These are phyloP conservation scores for Mythimna ferrago DNA, from an alignment of 2,888 invertebrate genomes.

Conservation along the genomic window DNA sequence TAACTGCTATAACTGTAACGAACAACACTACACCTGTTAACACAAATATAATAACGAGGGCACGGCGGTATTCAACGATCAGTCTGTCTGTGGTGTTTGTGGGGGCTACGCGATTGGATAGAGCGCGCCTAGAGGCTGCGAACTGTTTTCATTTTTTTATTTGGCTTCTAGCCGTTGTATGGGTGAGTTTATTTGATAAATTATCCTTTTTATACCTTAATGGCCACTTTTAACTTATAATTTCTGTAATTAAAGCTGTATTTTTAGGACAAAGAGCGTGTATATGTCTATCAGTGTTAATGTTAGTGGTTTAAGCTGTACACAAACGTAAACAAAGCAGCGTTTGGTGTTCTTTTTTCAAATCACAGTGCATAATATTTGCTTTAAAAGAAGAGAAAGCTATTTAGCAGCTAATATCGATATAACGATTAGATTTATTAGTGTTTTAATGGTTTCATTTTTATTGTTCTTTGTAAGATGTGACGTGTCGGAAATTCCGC, in stretches of 20 bases:
- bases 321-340: conserved; percentile 63
- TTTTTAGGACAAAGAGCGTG: conserved; percentile 56
- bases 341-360: conserved; percentile 46
- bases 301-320: conserved; percentile 42
- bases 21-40: conserved; percentile 67
- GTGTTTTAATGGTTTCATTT: conserved; percentile 2
- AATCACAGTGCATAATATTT: conserved; percentile 13
- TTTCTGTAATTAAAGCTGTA: conserved; percentile 5
- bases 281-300: conserved; percentile 54
- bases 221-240: conserved; percentile 26
- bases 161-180: conserved; percentile 91
- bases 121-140: conserved; percentile 84
- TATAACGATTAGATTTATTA: not conserved
- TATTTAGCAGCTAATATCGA: not conserved
- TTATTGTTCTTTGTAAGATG: not conserved
- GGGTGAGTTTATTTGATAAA: conserved; percentile 82
- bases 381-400: not conserved
- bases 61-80: conserved; percentile 79
- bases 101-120: conserved; percentile 79
- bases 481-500: conserved; percentile 12
- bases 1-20: conserved; percentile 22
- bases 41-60: conserved; percentile 80
- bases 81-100: conserved; percentile 84
- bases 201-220: conserved; percentile 25
- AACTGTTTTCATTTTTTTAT: conserved; percentile 89